These are phyloP conservation scores for Ganaspis sp. DNA, from an alignment of 1,140 invertebrate genomes.

Conservation along the genomic window DNA sequence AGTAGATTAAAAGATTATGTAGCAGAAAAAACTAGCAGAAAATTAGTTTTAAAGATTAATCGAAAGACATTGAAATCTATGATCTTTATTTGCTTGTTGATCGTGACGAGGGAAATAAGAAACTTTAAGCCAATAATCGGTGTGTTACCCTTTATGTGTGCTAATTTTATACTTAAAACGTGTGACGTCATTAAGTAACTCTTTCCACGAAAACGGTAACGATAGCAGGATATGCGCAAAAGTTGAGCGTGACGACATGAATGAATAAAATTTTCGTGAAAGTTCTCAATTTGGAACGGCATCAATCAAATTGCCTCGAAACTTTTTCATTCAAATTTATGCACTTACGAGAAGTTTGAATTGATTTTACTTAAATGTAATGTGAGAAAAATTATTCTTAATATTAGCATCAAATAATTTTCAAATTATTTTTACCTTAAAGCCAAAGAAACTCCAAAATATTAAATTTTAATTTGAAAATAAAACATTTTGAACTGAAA, in stretches of 20 bases:
- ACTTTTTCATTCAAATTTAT: neutral
- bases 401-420: too few relatives aligned
- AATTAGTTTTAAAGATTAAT: too few relatives aligned
- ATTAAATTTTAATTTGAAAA: too few relatives aligned
- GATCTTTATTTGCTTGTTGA: neutral
- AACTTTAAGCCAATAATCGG: neutral
- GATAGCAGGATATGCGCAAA: conserved; percentile 25
- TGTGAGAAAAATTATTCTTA: too few relatives aligned
- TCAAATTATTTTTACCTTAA: too few relatives aligned
- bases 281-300: neutral
- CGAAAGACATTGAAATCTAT: neutral
- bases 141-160: conserved; percentile 8
- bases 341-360: neutral
- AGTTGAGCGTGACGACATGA: conserved; percentile 4
- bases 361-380: too few relatives aligned
- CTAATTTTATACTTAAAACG: conserved; percentile 14
- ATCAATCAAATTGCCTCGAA: neutral
- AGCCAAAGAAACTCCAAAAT: too few relatives aligned
- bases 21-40: too few relatives aligned
- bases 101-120: neutral
- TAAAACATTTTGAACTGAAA: too few relatives aligned
- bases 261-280: neutral
- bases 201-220: conserved; percentile 8
- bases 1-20: too few relatives aligned
- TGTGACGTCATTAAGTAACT: conserved; percentile 18